Evolutionary conservation across 2,888 invertebrate species (phyloP).

Genomic region (Emmelina monodactyla): DNA sequence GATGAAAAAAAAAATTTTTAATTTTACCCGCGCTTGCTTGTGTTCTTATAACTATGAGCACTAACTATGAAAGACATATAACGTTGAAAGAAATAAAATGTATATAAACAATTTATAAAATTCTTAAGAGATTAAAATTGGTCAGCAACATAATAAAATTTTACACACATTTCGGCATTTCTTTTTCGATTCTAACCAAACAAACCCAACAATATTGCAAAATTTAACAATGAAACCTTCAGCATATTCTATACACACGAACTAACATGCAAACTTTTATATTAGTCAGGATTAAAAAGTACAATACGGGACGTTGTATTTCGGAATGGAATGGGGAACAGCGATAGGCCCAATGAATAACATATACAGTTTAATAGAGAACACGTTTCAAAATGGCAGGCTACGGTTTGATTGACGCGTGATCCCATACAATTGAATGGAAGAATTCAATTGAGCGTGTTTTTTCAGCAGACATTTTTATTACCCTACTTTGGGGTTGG

Average conservation of each 20-base stretch:
- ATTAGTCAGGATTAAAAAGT: conserved; percentile 29
- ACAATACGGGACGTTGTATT: conserved; percentile 34
- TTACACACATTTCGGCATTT: too few species aligned
- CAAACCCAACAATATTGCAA: too few species aligned
- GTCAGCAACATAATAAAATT: too few species aligned
- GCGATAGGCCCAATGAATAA: conserved; percentile 58
- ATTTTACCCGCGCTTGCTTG: conserved; percentile 3
- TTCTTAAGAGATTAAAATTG: too few species aligned
- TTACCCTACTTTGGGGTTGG: conserved; percentile 41
- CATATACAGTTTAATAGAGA: conserved; percentile 44
- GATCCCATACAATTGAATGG: conserved; percentile 35
- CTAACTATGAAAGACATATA: too few species aligned
- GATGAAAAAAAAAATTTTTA: conserved; percentile 4
- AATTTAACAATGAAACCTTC: too few species aligned
- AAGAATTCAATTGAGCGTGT: conserved; percentile 30
- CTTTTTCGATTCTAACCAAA: too few species aligned
- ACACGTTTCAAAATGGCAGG: conserved; percentile 33
- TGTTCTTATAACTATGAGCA: too few species aligned
- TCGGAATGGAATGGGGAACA: conserved; percentile 34
- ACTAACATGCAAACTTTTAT: conserved; percentile 24
- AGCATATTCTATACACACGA: conserved; percentile 7
- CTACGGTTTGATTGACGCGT: conserved; percentile 58
- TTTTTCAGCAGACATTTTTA: conserved; percentile 46
- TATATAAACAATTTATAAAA: too few species aligned
- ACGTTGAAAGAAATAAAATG: too few species aligned